Evolutionary conservation across 2,888 invertebrate genomes (phyloP).

Genomic region (Apamea monoglypha): DNA sequence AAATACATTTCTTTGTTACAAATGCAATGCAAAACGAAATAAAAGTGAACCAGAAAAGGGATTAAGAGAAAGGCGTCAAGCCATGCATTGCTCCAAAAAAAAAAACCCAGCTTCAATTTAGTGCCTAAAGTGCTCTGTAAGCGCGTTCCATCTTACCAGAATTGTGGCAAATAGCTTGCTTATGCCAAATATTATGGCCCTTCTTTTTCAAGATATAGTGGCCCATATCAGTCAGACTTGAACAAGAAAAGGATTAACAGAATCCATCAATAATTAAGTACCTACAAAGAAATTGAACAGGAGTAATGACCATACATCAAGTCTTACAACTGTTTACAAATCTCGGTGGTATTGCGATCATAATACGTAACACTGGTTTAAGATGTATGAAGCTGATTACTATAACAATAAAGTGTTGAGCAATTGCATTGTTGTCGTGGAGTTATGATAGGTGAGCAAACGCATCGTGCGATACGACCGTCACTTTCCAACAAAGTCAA

Average conservation of each 20-base stretch:
- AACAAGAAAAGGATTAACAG: not conserved
- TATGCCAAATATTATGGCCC: not conserved
- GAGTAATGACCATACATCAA: constrained; percentile 1
- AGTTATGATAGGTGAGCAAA: constrained; percentile 71
- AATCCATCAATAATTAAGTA: not conserved
- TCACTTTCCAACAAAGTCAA: constrained; percentile 89
- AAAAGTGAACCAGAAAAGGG: not conserved
- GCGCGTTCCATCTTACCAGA: not conserved
- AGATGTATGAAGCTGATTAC: constrained; percentile 59
- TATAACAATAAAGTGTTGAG: constrained; percentile 68
- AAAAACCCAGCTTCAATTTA: not conserved
- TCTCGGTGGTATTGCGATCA: constrained; percentile 1
- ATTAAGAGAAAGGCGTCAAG: not conserved
- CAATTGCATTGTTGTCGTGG: constrained; percentile 70
- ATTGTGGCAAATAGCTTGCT: not conserved
- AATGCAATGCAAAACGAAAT: not conserved
- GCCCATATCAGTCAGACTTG: not conserved
- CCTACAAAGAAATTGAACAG: not conserved
- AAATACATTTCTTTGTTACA: constrained; percentile 29
- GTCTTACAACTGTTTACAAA: not conserved
- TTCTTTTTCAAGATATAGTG: constrained; percentile 8
- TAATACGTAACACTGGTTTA: constrained; percentile 54
- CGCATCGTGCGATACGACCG: constrained; percentile 81
- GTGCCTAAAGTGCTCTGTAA: not conserved
- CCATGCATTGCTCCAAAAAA: not conserved